phyloP scores from a whole-genome alignment of 2,797 vertebrate species.

The Ptychadena robeensis region DNA sequence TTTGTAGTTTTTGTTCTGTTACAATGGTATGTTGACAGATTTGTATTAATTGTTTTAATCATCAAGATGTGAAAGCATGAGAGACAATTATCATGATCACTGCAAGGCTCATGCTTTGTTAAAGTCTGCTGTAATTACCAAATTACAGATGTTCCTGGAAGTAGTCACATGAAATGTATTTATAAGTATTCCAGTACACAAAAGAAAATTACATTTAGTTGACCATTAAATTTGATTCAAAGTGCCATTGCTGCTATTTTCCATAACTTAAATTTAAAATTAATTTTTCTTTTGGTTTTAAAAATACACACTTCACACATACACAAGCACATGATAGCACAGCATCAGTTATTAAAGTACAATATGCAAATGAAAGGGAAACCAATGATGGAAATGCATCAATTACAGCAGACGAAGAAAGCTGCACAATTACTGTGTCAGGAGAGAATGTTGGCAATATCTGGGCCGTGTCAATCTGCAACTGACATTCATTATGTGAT shows the following conservation, averaged over 20 bases:
- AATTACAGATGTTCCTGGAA: constrained; percentile 39
- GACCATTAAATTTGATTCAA: constrained; percentile 1
- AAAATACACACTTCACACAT: not conserved
- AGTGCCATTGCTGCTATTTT: not conserved
- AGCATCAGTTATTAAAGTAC: not conserved
- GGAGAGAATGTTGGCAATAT: too few relatives aligned
- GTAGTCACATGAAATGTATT: constrained; percentile 22
- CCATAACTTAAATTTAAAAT: not conserved
- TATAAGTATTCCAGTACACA: constrained; percentile 10
- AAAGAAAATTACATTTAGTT: constrained; percentile 22
- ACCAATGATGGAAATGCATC: too few relatives aligned
- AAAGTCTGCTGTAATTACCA: constrained; percentile 31
- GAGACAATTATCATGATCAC: constrained; percentile 30
- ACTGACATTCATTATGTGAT: too few relatives aligned
- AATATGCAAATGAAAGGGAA: not conserved
- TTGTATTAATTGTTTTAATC: constrained; percentile 47
- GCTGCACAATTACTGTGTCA: too few relatives aligned
- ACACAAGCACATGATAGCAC: not conserved
- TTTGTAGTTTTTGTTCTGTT: constrained; percentile 25
- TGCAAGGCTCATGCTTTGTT: constrained; percentile 37
- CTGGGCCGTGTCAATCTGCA: too few relatives aligned
- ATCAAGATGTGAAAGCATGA: constrained; percentile 9
- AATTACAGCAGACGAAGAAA: not conserved
- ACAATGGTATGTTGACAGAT: constrained; percentile 33
- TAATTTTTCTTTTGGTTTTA: not conserved